A percentile compares a stretch with the other conserved stretches of the same genome.
Conservation (phyloP, 2,888 invertebrate genomes). For the Eristalis pertinax region DNA sequence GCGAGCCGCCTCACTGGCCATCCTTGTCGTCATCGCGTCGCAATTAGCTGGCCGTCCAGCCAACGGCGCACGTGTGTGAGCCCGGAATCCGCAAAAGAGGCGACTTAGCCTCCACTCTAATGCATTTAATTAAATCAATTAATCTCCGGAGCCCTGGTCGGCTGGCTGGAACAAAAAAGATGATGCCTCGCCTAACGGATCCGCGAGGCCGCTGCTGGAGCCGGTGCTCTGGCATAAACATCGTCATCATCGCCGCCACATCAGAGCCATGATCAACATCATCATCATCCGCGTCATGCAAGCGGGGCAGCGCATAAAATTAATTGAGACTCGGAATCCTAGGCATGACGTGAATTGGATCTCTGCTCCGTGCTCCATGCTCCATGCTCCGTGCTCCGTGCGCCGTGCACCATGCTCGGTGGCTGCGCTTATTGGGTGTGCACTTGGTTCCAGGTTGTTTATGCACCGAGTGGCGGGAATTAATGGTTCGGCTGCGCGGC, state of each 20-base stretch:
- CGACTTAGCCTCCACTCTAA: constrained; percentile 27
- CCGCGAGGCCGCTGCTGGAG: constrained; percentile 3
- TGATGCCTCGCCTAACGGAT: constrained; percentile 53
- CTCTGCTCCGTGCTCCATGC: constrained; percentile 18
- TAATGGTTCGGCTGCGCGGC: constrained; percentile 29
- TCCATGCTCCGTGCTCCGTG: constrained; percentile 21
- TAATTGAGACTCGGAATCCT: constrained; percentile 68
- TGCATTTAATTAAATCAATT: constrained; percentile 71
- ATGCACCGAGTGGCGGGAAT: constrained; percentile 45
- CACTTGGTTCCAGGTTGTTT: constrained; percentile 21
- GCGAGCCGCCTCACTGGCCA: neutral
- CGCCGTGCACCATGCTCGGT: constrained; percentile 12
- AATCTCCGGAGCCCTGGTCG: constrained; percentile 44
- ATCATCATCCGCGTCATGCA: constrained; percentile 69
- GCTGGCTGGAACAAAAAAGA: constrained; percentile 27
- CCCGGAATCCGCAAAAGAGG: neutral
- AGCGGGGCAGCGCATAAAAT: constrained; percentile 71
- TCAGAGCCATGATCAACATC: constrained; percentile 62
- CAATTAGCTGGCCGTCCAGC: constrained; percentile 29
- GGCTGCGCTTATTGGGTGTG: constrained; percentile 3
- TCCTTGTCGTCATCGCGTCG: constrained; percentile 11
- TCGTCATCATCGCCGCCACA: constrained; percentile 52
- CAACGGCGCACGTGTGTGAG: constrained; percentile 10
- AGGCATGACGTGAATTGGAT: constrained; percentile 67
- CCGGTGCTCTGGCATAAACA: constrained; percentile 15